Evolutionary conservation across 2,888 invertebrate species (phyloP), one percentile per base, ranked within the genome.

Genomic region (Agrilus mali): DNA sequence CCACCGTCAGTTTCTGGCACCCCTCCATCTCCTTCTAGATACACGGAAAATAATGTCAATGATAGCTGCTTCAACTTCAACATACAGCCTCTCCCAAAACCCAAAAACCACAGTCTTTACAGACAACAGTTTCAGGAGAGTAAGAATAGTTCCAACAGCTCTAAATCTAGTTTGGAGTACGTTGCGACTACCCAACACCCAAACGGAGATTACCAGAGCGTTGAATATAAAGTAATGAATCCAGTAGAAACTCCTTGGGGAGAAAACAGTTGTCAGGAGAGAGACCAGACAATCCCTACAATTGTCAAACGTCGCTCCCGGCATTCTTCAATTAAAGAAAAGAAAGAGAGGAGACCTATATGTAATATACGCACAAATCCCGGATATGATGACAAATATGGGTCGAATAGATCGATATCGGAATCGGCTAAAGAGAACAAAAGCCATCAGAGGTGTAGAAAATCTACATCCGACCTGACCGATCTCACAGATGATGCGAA

Each of bases 401-500:
- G 55, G 2, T 64, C 63, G 1, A 59, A 54, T 39, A 65, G 60
- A 49, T 61, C 61, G n/a, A 64, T 65, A 33, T 62, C 60, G 46
- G 60, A 61, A 40, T 70, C 72, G 36, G 70, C 69, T 6, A 70
- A 68, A 2, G 65, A 68, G 2, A 49, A 55, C 14, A 70, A 65
- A 1, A 68, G 69, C 0, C 46, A 55, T 1, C 52, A 71, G 40
- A 68, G 77, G 34, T 80, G 78, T 51, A 71, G 84, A 40, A 84
- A 82, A 56, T 86, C 86, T 0, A 86, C 86, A 2, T 85, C 85
- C 15, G 86, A 86, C 66, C 67, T 86, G 52, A 80, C 80, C 7
- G 80, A 82, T 50, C 61, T 72, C 50, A 68, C 67, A 16, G 70
- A 78, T 50, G 68, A 68, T 22, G 58, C 55, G 4, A 73, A 73